Base-by-base conservation (phyloP, 2,888 invertebrate genomes). In the Arge pagana region DNA sequence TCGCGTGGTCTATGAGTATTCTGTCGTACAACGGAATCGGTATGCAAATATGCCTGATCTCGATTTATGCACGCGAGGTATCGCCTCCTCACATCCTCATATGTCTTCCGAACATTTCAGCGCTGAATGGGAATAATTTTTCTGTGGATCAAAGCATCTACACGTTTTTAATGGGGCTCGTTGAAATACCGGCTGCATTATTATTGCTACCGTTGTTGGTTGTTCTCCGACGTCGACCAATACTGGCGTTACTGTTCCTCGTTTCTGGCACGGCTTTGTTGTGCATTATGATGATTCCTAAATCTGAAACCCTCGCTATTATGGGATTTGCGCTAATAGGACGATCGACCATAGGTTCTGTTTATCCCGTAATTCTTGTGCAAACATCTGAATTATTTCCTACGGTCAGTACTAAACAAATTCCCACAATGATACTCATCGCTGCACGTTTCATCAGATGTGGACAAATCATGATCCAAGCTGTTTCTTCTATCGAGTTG, bases 371-470 rank as follows among this genome's bases (percentile, higher is more conserved):
- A 18, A 78, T 82, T 6, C 82, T 83, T 11, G 71, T 84, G 1
- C 83, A 82, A 60, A 82, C 83, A 0, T 80, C 83, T 2, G 84
- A 85, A 62, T 70, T 85, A 19, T 85, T 83, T 63, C 83, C 83
- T 31, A 83, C 83, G 15, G 76, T 79, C 58, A 76, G 78, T 24
- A 7, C n/a, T n/a, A n/a, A n/a, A n/a, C n/a, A n/a, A n/a, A n/a
- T n/a, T n/a, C n/a, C n/a, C n/a, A n/a, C n/a, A n/a, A n/a, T n/a
- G n/a, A n/a, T n/a, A n/a, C n/a, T n/a, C n/a, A n/a, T n/a, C n/a
- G n/a, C n/a, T n/a, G n/a, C n/a, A n/a, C n/a, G n/a, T n/a, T n/a
- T n/a, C n/a, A n/a, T n/a, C n/a, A n/a, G n/a, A n/a, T n/a, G n/a
- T n/a, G n/a, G n/a, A n/a, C n/a, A n/a, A n/a, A n/a, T n/a, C n/a